Base-by-base conservation (phyloP, 1,140 invertebrate genomes). In the Teleogryllus occipitalis region DNA sequence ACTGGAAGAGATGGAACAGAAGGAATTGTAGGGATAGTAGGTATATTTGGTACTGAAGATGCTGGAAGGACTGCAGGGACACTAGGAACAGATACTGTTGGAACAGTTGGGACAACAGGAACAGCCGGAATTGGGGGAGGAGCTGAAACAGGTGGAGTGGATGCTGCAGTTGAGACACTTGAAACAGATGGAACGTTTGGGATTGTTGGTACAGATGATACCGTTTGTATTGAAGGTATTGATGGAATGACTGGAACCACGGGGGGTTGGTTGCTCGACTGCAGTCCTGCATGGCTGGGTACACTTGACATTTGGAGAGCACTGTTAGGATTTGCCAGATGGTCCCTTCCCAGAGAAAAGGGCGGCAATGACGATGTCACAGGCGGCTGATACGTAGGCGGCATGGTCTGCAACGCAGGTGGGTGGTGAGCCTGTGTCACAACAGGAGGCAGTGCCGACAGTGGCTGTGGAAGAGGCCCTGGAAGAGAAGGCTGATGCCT, bases 141-240 rank as follows among this genome's bases (percentile, higher is more conserved):
- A 18, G 85, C 18, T 65, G 54, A 18, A 65, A 65, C 18, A 65
- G 84, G 78, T 87, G 86, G 73, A 85, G 86, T 12, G 85, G 74
- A 79, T 82, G 84, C n/a, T 84, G 81, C 46, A 85, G 83, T n/a
- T 85, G 85, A 15, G 83, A 81, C 0, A 83, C 83, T 65, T 65
- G 54, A 14, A 14, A 65, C 54, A 65, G 10, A 14, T 14, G 54
- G 0, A 85, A 83, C 79, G 85, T 84, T 46, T 86, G 86, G 0
- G 84, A 82, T 81, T 83, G 83, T 78, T 83, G 83, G 80, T 84
- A 85, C 54, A 80, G 81, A 21, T 83, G 83, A 80, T 3, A 83
- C 80, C 3, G 81, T 79, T 80, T 84, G 84, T 0, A 83, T 76
- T 7, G 82, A 83, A 48, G 82, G 78, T 22, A 84, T 83, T 0